Conservation (phyloP, 2,888 invertebrate species). For the Odiellus spinosus region DNA sequence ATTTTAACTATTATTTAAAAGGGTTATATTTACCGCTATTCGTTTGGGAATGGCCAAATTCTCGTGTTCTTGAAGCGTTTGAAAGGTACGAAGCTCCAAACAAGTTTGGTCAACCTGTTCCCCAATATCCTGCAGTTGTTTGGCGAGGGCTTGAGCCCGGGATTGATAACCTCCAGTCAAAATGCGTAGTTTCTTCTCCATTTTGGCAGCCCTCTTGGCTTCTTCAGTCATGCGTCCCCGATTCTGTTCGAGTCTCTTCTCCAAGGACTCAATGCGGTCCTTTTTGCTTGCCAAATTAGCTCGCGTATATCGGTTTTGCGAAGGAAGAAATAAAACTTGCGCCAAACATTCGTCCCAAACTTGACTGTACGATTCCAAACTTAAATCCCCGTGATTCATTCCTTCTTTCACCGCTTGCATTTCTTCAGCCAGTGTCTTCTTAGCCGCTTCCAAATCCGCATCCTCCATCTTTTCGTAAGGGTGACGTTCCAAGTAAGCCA, state of each 20-base stretch:
- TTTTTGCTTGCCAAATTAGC: constrained; percentile 91
- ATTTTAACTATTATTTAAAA: neutral
- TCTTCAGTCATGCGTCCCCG: constrained; percentile 90
- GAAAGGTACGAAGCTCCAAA: constrained; percentile 77
- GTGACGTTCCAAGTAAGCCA: constrained; percentile 68
- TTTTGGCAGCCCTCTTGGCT: constrained; percentile 88
- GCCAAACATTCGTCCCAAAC: constrained; percentile 95
- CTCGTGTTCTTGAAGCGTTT: constrained; percentile 75
- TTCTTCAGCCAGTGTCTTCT: constrained; percentile 52
- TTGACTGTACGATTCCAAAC: constrained; percentile 76
- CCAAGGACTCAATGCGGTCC: constrained; percentile 81
- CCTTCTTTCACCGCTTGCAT: constrained; percentile 78
- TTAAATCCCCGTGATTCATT: constrained; percentile 89
- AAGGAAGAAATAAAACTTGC: constrained; percentile 71
- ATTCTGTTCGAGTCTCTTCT: constrained; percentile 81
- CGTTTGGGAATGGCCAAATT: constrained; percentile 74
- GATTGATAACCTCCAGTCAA: constrained; percentile 81
- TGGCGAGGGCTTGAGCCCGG: constrained; percentile 64
- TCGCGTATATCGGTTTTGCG: constrained; percentile 79
- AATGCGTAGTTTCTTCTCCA: constrained; percentile 92
- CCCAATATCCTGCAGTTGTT: constrained; percentile 68
- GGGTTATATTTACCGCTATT: constrained; percentile 46
- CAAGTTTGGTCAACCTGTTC: constrained; percentile 81
- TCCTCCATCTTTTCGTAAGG: constrained; percentile 57
- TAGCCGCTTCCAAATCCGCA: constrained; percentile 45